Evolutionary conservation across 2,113 vertebrate species (phyloP), one percentile per base, ranked within the genome.

Genomic region (Nanorana parkeri): DNA sequence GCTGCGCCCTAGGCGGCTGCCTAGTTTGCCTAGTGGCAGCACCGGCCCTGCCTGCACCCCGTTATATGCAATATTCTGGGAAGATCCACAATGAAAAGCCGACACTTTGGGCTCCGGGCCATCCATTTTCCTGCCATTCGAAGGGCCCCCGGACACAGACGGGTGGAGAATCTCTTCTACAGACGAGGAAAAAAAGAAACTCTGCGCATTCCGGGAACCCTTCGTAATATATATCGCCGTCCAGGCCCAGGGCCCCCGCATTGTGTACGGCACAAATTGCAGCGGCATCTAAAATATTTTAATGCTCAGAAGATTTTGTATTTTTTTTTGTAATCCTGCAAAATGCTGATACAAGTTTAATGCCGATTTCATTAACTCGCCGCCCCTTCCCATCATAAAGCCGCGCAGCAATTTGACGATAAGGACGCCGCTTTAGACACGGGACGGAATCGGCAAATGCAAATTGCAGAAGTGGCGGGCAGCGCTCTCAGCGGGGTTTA

Each of bases 361-460:
- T 83, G 85, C 85, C 83, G 66, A 78, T 88, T 89, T 88, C 87
- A 91, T 91, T 91, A 91, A 90, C 87, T 90, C 80, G 11, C 36
- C 85, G 86, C 85, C 88, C 87, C n/a, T 91, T 89, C 55, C 68
- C 77, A 83, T 74, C 74, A 74, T 83, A 65, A 86, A 88, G 88
- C 86, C 85, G 77, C 72, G 84, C 81, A 85, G 85, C 84, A 84
- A 86, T 85, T 84, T 83, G 83, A 76, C 73, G 85, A 88, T 88
- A 90, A 90, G 89, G 78, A 85, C 81, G 75, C 79, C 16, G 11
- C 84, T 84, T 55, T 1, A 83, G 63, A 83, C 1, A 0, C 41
- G n/a, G 23, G 85, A 87, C 87, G 61, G 84, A 86, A 87, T 80
- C 83, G 80, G 78, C 83, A 83, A n/a, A 90, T 89, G 90, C 69